Base-by-base conservation (phyloP, 1,140 invertebrate genomes). In the Liolophura sinensis region DNA sequence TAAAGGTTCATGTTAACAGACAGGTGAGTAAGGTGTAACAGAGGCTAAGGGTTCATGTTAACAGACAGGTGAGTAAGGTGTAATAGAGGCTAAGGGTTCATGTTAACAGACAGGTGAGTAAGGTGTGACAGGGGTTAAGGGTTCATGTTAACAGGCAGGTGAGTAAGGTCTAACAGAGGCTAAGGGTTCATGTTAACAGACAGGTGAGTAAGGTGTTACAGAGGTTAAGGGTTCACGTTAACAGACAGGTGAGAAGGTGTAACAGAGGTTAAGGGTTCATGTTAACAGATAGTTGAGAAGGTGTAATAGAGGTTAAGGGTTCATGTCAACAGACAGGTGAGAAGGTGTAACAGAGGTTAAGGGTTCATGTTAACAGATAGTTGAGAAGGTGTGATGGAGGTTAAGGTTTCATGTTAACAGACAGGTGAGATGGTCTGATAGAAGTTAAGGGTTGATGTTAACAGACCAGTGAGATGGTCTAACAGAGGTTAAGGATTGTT, bases 261-360 rank as follows among this genome's bases (percentile, higher is more conserved):
- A 9, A 40, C 31, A 40, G 31, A 40, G 31, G 31, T 40, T 40
- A 40, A 40, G 9, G 31, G 31, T 40, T 40, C 31, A 40, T 40
- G 31, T 40, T 40, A 5, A 81, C 60, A 3, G 78, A 60, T 11
- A 47, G 31, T 3, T 40, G 31, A 40, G 31, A 9, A 5, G 31
- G 31, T 40, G 31, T 3, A 9, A 81, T 65, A 62, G 78, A 20
- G 20, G 76, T 78, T 59, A 74, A 80, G 24, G 74, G 79, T 49
- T 72, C 81, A 66, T 73, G 88, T 31, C 75, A 74, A 55, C 77
- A 83, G 77, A 84, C 87, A 83, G 87, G 87, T 73, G 64, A 63
- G 51, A 64, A 46, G 31, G 31, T 40, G 31, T 40, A 9, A 40
- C 31, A 9, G 31, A 40, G 31, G 31, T 40, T 40, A 40, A 40